phyloP scores from a whole-genome alignment of 2,888 invertebrate genomes.

The Drosophila aldrichi region DNA sequence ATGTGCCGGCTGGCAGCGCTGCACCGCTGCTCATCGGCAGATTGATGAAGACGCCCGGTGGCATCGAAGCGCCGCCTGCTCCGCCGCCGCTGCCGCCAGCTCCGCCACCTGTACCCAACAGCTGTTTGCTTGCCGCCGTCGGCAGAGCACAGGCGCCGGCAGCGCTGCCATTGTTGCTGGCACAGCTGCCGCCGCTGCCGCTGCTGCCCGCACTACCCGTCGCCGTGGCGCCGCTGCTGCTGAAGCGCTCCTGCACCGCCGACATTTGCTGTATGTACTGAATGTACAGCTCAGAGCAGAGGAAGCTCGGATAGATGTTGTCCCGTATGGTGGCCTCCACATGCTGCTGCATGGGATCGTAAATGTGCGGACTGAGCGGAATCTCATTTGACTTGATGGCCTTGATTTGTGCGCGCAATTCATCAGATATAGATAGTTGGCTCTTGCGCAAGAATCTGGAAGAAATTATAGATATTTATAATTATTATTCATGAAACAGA shows the following conservation, averaged over 20 bases:
- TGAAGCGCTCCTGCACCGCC: conserved; percentile 85
- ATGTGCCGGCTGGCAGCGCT: conserved; percentile 75
- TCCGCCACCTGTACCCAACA: conserved; percentile 32
- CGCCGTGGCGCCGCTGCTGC: conserved; percentile 77
- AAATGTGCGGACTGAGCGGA: conserved; percentile 91
- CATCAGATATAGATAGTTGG: conserved; percentile 92
- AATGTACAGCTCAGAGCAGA: conserved; percentile 96
- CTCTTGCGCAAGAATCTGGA: conserved; percentile 91
- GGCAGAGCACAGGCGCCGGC: conserved; percentile 67
- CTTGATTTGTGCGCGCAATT: conserved; percentile 92
- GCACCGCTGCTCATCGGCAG: conserved; percentile 64
- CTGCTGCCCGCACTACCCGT: conserved; percentile 75
- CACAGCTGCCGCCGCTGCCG: conserved; percentile 76
- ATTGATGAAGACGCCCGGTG: conserved; percentile 77
- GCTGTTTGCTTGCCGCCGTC: conserved; percentile 56
- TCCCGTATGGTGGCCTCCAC: conserved; percentile 93
- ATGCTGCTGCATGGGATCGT: conserved; percentile 93
- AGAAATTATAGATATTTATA: not conserved
- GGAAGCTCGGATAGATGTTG: conserved; percentile 96
- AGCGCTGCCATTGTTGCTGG: conserved; percentile 66
- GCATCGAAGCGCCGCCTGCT: conserved; percentile 19
- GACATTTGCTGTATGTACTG: conserved; percentile 91
- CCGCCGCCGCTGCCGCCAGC: conserved; percentile 1
- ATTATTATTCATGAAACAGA: not conserved
- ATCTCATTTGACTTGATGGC: conserved; percentile 90